These are phyloP conservation scores for Pituophis catenifer DNA, from an alignment of 2,113 vertebrate species.

Conservation along the genomic window DNA sequence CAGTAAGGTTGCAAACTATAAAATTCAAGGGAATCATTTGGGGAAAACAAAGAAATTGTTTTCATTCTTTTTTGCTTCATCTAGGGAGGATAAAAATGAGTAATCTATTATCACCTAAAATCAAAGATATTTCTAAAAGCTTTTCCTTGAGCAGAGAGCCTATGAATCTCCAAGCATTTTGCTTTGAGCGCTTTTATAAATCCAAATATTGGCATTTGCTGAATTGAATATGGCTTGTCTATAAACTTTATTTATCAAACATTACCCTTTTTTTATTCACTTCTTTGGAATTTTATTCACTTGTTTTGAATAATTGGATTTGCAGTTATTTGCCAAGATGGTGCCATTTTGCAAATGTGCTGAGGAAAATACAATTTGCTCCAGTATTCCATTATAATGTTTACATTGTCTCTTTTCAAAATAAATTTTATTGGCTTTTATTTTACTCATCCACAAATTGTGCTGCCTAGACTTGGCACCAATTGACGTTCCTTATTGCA, in stretches of 20 bases:
- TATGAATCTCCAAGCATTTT: not conserved
- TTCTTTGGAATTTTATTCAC: constrained; percentile 20
- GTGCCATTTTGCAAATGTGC: constrained; percentile 36
- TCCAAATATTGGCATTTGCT: constrained; percentile 6
- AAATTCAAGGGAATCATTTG: not conserved
- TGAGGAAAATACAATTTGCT: constrained; percentile 28
- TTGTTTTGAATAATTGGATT: constrained; percentile 24
- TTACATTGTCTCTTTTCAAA: constrained; percentile 38
- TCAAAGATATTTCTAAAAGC: not conserved
- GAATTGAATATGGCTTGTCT: not conserved
- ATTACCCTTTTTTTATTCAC: constrained; percentile 9
- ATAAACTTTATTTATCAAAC: not conserved
- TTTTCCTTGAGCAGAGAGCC: not conserved
- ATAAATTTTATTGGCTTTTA: constrained; percentile 36
- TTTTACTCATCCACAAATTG: constrained; percentile 42
- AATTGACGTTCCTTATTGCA: constrained; percentile 3
- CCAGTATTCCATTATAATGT: constrained; percentile 34
- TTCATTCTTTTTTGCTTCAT: not conserved
- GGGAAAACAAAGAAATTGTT: not conserved
- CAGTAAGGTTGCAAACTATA: not conserved
- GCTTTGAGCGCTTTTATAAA: not conserved
- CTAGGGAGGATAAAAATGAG: not conserved
- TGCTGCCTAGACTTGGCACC: constrained; percentile 41
- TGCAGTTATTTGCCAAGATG: constrained; percentile 16
- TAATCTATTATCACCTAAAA: not conserved